Percentiles rank a stretch among this genome's conserved stretches.
phyloP scores from a whole-genome alignment of 2,888 invertebrate genomes.

The Isotomurus palustris region DNA sequence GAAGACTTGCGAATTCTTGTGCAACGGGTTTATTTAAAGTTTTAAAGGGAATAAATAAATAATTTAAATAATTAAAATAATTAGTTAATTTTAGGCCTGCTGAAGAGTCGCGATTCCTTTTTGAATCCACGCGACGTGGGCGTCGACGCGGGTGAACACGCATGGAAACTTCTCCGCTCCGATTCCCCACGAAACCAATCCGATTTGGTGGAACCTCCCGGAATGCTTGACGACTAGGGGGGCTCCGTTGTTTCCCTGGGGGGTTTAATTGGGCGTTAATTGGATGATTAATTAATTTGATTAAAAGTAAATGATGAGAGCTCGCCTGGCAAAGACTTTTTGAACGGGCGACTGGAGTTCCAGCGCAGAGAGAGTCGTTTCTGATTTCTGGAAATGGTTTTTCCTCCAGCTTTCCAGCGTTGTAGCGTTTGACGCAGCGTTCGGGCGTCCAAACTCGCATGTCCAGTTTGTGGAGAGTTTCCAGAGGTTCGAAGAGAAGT shows the following conservation, averaged over 20 bases:
- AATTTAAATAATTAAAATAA: too few relatives aligned
- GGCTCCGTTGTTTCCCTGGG: slow-evolving; percentile 14
- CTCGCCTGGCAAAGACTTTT: slow-evolving; percentile 1
- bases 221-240: slow-evolving; percentile 4
- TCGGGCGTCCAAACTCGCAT: slow-evolving; percentile 11
- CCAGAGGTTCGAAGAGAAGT: slow-evolving; percentile 11
- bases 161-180: slow-evolving; percentile 13
- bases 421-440: slow-evolving; percentile 7
- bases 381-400: slow-evolving; percentile 4
- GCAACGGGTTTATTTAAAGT: too few relatives aligned
- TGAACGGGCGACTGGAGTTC: background rate
- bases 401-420: background rate
- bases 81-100: too few relatives aligned
- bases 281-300: background rate
- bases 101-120: background rate
- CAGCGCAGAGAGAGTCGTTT: slow-evolving; percentile 11
- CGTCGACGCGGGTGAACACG: background rate
- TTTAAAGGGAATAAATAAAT: too few relatives aligned
- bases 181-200: slow-evolving; percentile 15
- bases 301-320: background rate
- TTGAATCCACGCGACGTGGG: background rate
- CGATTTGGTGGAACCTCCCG: slow-evolving; percentile 5
- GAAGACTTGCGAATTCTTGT: too few relatives aligned
- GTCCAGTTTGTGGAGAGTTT: slow-evolving; percentile 7
- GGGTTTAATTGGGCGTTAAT: background rate